phyloP scores from a whole-genome alignment of 2,888 invertebrate genomes.

The Oligia strigilis region DNA sequence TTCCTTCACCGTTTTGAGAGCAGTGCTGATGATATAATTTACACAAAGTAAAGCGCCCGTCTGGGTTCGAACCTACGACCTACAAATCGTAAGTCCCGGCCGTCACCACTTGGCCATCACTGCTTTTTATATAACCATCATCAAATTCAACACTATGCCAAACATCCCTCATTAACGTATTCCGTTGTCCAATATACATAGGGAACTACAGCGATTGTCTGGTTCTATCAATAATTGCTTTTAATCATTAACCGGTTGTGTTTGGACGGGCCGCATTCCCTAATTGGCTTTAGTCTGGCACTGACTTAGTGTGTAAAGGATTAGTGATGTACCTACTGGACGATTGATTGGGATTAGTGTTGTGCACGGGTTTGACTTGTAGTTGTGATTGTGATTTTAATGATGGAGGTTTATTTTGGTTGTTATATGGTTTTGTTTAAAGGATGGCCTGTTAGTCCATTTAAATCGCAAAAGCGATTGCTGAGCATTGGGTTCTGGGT shows the following conservation, averaged over 20 bases:
- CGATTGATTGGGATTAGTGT: slow-evolving; percentile 55
- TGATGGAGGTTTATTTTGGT: neutral
- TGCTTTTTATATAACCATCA: too few relatives aligned
- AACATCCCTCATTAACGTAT: slow-evolving; percentile 55
- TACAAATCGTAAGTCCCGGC: too few relatives aligned
- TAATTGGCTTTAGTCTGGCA: slow-evolving; percentile 67
- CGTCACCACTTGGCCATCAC: too few relatives aligned
- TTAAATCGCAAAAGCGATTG: neutral
- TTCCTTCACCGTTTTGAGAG: too few relatives aligned
- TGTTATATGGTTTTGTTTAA: neutral
- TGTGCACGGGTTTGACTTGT: slow-evolving; percentile 15
- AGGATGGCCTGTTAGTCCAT: too few relatives aligned
- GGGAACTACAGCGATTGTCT: slow-evolving; percentile 46
- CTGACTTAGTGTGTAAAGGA: slow-evolving; percentile 66
- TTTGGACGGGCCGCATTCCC: slow-evolving; percentile 68
- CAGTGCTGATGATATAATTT: too few relatives aligned
- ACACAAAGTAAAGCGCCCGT: too few relatives aligned
- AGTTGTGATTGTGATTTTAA: slow-evolving; percentile 6
- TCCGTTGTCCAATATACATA: slow-evolving; percentile 20
- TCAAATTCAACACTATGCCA: neutral
- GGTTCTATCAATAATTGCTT: slow-evolving; percentile 76
- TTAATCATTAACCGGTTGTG: slow-evolving; percentile 75
- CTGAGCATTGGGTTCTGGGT: too few relatives aligned
- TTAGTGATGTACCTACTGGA: slow-evolving; percentile 57
- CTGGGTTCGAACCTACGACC: too few relatives aligned